Base-by-base conservation (phyloP, 2,113 vertebrate genomes). In the Solea solea region DNA sequence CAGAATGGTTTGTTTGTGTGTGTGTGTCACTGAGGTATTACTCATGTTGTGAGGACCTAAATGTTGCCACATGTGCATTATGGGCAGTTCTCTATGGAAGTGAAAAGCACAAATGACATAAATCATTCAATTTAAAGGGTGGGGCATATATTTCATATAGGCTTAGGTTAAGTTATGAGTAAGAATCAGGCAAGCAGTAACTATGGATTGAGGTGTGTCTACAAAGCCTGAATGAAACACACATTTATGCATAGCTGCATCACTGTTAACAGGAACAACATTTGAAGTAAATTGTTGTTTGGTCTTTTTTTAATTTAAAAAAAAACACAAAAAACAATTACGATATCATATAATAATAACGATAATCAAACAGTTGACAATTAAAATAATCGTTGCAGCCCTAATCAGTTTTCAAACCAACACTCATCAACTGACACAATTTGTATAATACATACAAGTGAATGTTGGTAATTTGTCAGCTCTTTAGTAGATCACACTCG, bases 381-480 rank as follows among this genome's bases (percentile, higher is more conserved):
- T 21, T 21, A 21, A 21, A 21, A 21, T 21, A 21, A 21, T 21
- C 21, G 21, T 21, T 21, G 21, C 21, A 21, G 21, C 21, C 21
- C 21, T 21, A 21, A 34, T 6, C 34, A 34, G 34, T 34, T 34
- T 34, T 4, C 34, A 34, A 34, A 34, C 34, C 34, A 34, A 21
- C 55, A 67, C 48, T 52, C 44, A 28, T 74, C 40, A 12, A 6
- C 49, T 64, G 68, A 62, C 21, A 67, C 61, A n/a, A 71, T 71
- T 46, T 69, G 25, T 69, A 48, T 57, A 65, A 64, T 64, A 50
- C 57, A 72, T 69, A 58, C 39, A 52, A 53, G 53, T 41, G 34
- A 57, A 64, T 27, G 16, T 39, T 49, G 25, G 70, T 64, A 25
- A 71, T 71, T 46, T 69, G 25, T 69, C 72, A 6, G 50, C 58